Percentiles rank a stretch among this genome's conserved stretches.
Evolutionary conservation across 1,140 invertebrate species (phyloP).

Genomic region (Drosophila bifasciata): DNA sequence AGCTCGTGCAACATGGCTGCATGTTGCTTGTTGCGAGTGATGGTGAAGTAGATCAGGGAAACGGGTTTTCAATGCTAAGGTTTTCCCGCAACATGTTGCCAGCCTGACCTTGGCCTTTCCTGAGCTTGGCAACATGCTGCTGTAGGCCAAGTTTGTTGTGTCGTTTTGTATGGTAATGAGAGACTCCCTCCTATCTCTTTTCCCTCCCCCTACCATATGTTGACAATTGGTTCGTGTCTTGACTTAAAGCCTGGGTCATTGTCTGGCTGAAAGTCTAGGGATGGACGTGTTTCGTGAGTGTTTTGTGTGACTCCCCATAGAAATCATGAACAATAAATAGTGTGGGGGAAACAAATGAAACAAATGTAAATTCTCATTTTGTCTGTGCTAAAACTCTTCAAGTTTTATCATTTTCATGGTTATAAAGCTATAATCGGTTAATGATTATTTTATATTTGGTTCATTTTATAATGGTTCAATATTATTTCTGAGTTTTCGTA

Average conservation of each 20-base stretch:
- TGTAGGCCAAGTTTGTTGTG: slow-evolving; percentile 4
- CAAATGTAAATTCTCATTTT: too few species aligned
- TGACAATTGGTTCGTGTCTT: slow-evolving; percentile 27
- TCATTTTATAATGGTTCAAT: too few species aligned
- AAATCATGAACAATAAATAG: too few species aligned
- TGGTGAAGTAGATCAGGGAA: slow-evolving; percentile 18
- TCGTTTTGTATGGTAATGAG: slow-evolving; percentile 53
- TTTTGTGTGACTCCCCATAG: neutral
- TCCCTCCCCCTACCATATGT: neutral
- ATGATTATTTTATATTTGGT: too few species aligned
- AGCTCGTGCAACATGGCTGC: slow-evolving; percentile 1
- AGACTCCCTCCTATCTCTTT: slow-evolving; percentile 5
- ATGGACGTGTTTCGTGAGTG: too few species aligned
- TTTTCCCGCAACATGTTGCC: slow-evolving; percentile 36
- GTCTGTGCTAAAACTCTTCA: too few species aligned
- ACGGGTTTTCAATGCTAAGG: slow-evolving; percentile 22
- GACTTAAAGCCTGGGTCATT: slow-evolving; percentile 60
- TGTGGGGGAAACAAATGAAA: too few species aligned
- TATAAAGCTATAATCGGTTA: too few species aligned
- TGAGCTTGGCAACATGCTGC: slow-evolving; percentile 58
- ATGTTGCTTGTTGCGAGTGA: slow-evolving; percentile 39
- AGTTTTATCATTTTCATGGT: too few species aligned
- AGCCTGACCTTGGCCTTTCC: slow-evolving; percentile 61
- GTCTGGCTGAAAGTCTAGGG: slow-evolving; percentile 33
- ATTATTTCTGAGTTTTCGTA: too few species aligned